A percentile compares a stretch with the other conserved stretches of the same genome.
phyloP scores from a whole-genome alignment of 2,888 invertebrate genomes.

The Microplitis deprimator region DNA sequence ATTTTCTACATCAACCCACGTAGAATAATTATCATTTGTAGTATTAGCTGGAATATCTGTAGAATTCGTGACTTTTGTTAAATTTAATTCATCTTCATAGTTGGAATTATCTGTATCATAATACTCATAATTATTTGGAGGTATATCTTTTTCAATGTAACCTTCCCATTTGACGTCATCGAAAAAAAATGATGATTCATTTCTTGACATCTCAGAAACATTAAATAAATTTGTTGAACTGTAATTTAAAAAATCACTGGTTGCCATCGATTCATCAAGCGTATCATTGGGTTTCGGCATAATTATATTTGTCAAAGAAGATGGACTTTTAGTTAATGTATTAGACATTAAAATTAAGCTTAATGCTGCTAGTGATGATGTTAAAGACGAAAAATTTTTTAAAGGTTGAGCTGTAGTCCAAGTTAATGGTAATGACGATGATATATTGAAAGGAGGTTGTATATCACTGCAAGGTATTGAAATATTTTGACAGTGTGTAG shows the following conservation, averaged over 20 bases:
- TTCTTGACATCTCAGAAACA: neutral
- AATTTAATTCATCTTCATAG: constrained; percentile 2
- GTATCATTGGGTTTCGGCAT: constrained; percentile 35
- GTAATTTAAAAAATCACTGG: constrained; percentile 28
- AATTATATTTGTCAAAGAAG: constrained; percentile 24
- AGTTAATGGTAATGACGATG: neutral
- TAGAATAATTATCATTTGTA: neutral
- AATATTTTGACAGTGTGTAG: constrained; percentile 52
- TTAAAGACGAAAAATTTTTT: constrained; percentile 43
- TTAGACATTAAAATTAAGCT: constrained; percentile 67
- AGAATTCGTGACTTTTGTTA: constrained; percentile 11
- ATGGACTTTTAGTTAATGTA: constrained; percentile 33
- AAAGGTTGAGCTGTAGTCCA: neutral
- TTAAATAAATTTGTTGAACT: constrained; percentile 26
- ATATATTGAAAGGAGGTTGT: no score
- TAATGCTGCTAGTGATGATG: constrained; percentile 68
- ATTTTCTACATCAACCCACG: constrained; percentile 20
- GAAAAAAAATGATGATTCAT: neutral
- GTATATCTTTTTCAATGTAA: constrained; percentile 35
- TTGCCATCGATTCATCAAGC: constrained; percentile 29
- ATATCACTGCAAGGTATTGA: constrained; percentile 64
- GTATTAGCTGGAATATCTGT: neutral
- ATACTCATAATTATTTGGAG: constrained; percentile 44
- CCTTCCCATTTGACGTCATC: constrained; percentile 40
- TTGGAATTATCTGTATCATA: constrained; percentile 39